Evolutionary conservation across 1,140 invertebrate species (phyloP).

Genomic region (Hycleus phaleratus): DNA sequence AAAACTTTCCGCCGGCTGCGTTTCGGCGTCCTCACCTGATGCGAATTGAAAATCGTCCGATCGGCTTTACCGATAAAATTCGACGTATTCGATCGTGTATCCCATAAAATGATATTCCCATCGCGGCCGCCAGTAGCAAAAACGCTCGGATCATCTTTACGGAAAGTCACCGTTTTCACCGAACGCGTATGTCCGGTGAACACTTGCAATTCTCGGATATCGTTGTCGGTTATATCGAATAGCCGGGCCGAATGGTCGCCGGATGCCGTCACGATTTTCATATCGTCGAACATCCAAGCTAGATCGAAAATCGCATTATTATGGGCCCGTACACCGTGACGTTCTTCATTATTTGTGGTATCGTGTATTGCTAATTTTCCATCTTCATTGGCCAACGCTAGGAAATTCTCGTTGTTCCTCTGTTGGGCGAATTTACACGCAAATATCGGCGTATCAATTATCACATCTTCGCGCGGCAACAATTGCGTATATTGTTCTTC

Average conservation of each 20-base stretch:
- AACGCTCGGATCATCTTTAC: slow-evolving; percentile 57
- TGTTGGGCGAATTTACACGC: slow-evolving; percentile 55
- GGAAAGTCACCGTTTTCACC: slow-evolving; percentile 69
- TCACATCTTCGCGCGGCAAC: slow-evolving; percentile 36
- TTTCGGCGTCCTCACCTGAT: slow-evolving; percentile 17
- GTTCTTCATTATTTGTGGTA: slow-evolving; percentile 32
- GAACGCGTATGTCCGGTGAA: slow-evolving; percentile 71
- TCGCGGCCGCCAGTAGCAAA: slow-evolving; percentile 81
- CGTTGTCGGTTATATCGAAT: slow-evolving; percentile 58
- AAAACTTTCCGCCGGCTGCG: not conserved
- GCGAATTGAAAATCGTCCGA: slow-evolving; percentile 36
- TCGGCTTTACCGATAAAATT: slow-evolving; percentile 32
- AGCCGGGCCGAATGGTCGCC: slow-evolving; percentile 73
- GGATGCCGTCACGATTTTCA: slow-evolving; percentile 72
- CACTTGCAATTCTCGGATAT: slow-evolving; percentile 46
- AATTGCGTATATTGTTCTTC: slow-evolving; percentile 50
- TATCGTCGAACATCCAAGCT: slow-evolving; percentile 68
- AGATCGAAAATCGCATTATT: slow-evolving; percentile 84
- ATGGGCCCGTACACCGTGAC: slow-evolving; percentile 58
- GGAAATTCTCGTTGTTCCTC: slow-evolving; percentile 49
- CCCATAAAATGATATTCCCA: slow-evolving; percentile 78
- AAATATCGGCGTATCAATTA: slow-evolving; percentile 47
- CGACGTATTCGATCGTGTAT: slow-evolving; percentile 51
- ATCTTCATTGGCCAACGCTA: slow-evolving; percentile 79
- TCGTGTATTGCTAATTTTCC: slow-evolving; percentile 62